These are phyloP conservation scores for Cyprinus carpio DNA, from an alignment of 2,113 vertebrate species.

Conservation along the genomic window DNA sequence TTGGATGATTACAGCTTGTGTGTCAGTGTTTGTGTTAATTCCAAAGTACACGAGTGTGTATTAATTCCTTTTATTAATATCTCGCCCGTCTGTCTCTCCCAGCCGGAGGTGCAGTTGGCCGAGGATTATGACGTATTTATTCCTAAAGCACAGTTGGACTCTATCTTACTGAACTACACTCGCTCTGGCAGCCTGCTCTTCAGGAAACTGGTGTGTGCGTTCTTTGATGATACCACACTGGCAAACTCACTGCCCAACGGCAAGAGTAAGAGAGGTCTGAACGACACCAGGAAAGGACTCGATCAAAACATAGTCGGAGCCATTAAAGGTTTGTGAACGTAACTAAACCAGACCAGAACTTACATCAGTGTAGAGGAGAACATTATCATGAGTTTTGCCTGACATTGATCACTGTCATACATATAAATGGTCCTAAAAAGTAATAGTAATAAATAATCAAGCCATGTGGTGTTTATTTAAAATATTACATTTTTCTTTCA, in stretches of 20 bases:
- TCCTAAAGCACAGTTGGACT: conserved; percentile 95
- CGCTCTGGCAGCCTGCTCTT: conserved; percentile 97
- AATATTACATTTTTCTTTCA: too few species aligned
- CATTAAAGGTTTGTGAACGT: conserved; percentile 86
- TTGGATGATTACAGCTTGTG: not conserved
- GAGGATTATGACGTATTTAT: conserved; percentile 96
- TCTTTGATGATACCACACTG: conserved; percentile 95
- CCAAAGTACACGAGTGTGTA: conserved; percentile 15
- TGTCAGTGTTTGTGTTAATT: not conserved
- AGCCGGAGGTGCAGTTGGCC: conserved; percentile 95
- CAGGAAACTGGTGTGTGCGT: conserved; percentile 96
- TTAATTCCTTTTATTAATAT: conserved; percentile 23
- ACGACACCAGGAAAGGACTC: conserved; percentile 96
- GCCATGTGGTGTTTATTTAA: not conserved
- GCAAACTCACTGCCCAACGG: conserved; percentile 97
- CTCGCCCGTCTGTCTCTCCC: conserved; percentile 65
- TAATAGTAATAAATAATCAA: not conserved
- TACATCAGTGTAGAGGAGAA: not conserved
- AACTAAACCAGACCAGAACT: not conserved
- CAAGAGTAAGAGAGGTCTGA: conserved; percentile 96
- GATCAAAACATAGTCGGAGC: conserved; percentile 99
- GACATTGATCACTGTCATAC: too few species aligned
- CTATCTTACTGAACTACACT: conserved; percentile 96
- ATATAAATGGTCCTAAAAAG: not conserved
- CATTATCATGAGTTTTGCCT: not conserved